Evolutionary conservation across 2,113 vertebrate species (phyloP).

Genomic region (Charina bottae): DNA sequence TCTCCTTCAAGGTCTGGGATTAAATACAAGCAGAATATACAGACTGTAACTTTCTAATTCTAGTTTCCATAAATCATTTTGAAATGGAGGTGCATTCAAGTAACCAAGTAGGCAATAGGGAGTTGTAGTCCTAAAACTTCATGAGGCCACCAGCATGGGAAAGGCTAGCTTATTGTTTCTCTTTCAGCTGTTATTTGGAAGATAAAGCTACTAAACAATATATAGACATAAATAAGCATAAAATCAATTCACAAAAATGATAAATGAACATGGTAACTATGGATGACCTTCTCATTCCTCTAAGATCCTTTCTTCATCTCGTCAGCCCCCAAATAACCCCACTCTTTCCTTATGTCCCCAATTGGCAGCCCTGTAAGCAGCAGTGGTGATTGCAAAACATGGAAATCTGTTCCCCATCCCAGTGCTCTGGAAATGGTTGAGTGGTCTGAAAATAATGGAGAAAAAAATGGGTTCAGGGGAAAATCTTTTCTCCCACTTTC

Average conservation of each 20-base stretch:
- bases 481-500: neutral
- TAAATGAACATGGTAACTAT: neutral
- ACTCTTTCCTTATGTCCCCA: neutral
- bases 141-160: neutral
- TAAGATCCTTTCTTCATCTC: neutral
- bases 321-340: neutral
- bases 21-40: neutral
- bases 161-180: neutral
- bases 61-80: neutral
- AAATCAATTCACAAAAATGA: neutral
- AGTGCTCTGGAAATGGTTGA: neutral
- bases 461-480: neutral
- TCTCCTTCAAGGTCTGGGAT: neutral
- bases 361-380: neutral
- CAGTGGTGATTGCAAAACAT: neutral
- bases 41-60: neutral
- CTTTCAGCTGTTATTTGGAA: neutral
- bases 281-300: neutral
- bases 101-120: neutral
- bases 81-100: neutral
- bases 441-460: neutral
- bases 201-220: neutral
- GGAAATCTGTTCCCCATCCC: neutral
- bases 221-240: neutral
- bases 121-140: neutral